Evolutionary conservation across 2,888 invertebrate species (phyloP), one percentile per base, ranked within the genome.

Genomic region (Ormyrus thymus): DNA sequence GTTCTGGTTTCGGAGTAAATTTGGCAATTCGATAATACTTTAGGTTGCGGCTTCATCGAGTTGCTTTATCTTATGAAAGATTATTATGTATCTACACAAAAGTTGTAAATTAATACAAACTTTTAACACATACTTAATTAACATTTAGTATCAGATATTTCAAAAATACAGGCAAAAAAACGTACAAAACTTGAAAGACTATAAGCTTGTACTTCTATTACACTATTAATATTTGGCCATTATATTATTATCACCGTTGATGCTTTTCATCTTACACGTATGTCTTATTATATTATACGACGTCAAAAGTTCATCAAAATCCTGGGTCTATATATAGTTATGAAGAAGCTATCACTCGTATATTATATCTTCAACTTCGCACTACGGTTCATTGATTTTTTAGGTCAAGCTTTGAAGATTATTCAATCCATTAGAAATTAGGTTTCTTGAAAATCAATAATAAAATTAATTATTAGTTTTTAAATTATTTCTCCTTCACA

Each of bases 181-280:
- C 4, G 15, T 46, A 46, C 4, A 62, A 53, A 56, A 69, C 55
- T 46, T 76, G 50, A 69, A 50, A 61, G 29, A n/a, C 11, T 56
- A 43, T 58, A 74, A 64, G 53, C 65, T 56, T 71, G 55, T 65
- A 69, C 48, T 53, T 58, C 51, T 70, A 70, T 65, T 11, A 45
- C 53, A 59, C 43, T 75, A 75, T 71, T 45, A 70, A 55, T 66
- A 75, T 79, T 79, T 80, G 79, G 76, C 76, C 79, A 45, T 80
- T 76, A 53, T 46, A 73, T 80, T 80, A 80, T 80, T 80, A 80
- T 80, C 79, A 80, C 71, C 76, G 72, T 79, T 76, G 29, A 72
- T 46, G 66, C 71, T 79, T 70, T 51, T 79, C 13, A 11, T 46
- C 59, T 68, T 68, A 68, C 15, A 58, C n/a, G 15, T 62, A 62